Conservation (phyloP, 2,888 invertebrate genomes). For the Dione vanillae region DNA sequence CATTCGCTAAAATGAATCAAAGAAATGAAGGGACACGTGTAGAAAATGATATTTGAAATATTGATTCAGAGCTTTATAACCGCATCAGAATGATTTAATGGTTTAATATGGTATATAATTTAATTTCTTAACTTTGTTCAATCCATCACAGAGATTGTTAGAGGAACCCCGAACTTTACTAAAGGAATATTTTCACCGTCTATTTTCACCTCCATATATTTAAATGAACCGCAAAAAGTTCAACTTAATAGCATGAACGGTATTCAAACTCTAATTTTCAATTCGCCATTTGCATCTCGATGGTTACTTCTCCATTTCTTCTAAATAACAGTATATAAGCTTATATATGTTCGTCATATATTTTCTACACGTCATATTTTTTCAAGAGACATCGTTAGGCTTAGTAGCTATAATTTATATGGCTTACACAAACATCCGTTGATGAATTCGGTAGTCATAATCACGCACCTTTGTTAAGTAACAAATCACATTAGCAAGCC, state of each 20-base stretch:
- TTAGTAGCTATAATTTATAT: neutral
- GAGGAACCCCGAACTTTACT: too few relatives aligned
- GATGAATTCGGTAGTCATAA: neutral
- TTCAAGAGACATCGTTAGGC: slow-evolving; percentile 7
- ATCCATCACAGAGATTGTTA: too few relatives aligned
- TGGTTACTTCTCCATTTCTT: neutral
- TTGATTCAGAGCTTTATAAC: neutral
- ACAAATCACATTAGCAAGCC: too few relatives aligned
- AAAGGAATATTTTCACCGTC: too few relatives aligned
- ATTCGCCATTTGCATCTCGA: too few relatives aligned
- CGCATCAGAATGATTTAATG: neutral
- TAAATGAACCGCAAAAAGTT: too few relatives aligned
- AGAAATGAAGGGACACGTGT: neutral
- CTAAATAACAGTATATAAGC: neutral
- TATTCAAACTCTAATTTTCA: too few relatives aligned
- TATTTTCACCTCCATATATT: too few relatives aligned
- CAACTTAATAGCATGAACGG: too few relatives aligned
- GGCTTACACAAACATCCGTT: neutral
- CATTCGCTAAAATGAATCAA: neutral
- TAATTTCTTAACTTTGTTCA: neutral
- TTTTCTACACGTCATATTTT: neutral
- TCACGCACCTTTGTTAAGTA: slow-evolving; percentile 2
- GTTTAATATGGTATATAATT: neutral
- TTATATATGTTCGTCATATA: neutral
- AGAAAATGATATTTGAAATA: too few relatives aligned